Evolutionary conservation across 2,113 vertebrate genomes (phyloP), one percentile per base, ranked within the genome.

Genomic region (Opisthocomus hoazin): DNA sequence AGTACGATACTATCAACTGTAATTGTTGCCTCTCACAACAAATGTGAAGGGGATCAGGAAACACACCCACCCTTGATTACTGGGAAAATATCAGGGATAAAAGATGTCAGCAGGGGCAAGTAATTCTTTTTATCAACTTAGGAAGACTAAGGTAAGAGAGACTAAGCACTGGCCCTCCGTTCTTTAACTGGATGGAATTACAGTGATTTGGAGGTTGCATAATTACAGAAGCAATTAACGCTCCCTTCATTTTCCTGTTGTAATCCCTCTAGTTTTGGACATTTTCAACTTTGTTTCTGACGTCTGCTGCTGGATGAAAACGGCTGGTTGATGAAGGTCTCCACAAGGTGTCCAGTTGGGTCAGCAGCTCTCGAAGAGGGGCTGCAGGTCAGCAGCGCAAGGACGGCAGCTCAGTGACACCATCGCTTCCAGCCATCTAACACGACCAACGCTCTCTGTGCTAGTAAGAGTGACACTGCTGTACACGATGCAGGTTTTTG

Each of bases 401-500:
- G 51, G 65, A 60, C 61, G 37, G 58, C 3, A 9, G 36, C 11
- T 12, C 2, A 1, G 18, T 5, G 7, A 11, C 23, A 34, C 27
- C 26, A 36, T 16, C 4, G 20, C 39, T 70, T 54, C 53, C 63
- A 46, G 63, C 14, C 41, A 65, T 53, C 57, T 39, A 58, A 79
- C 26, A 11, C 9, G 64, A 51, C 56, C 79, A 21, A 4, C 2
- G n/a, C 32, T 74, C 36, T 89, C 58, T 48, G 51, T 5, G 5
- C 61, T 76, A 84, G 19, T 21, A 84, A 84, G 57, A 83, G 37
- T 24, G 48, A 82, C 39, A 39, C 83, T 74, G 87, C 78, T 96
- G 83, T 78, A 94, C 65, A 96, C 56, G 79, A 82, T 74, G 77
- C 61, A 94, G 94, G 97, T 78, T 98, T 98, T 97, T 98, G 97